A percentile compares a stretch with the other conserved stretches of the same genome.
Evolutionary conservation across 2,888 invertebrate genomes (phyloP).

Genomic region (Yponomeuta plumbellus): DNA sequence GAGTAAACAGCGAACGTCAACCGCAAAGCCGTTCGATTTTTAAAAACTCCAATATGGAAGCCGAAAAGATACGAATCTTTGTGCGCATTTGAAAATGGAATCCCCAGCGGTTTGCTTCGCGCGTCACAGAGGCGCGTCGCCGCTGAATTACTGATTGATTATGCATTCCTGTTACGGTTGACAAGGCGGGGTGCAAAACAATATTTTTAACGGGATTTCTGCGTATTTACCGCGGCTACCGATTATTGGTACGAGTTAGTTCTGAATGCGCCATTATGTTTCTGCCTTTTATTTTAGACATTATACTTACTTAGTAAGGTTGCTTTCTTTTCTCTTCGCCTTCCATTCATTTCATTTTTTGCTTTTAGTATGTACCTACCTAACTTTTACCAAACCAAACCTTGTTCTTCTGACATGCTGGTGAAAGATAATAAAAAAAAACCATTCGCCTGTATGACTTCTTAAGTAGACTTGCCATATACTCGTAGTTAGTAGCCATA

Average conservation of each 20-base stretch:
- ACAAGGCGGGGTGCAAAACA: slow-evolving; percentile 46
- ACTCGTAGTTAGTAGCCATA: too few relatives aligned
- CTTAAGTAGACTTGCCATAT: too few relatives aligned
- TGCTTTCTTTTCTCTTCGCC: too few relatives aligned
- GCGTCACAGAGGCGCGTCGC: slow-evolving; percentile 49
- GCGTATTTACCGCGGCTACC: slow-evolving; percentile 10
- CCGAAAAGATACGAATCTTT: slow-evolving; percentile 55
- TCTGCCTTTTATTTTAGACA: not conserved
- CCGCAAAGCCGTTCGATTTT: slow-evolving; percentile 45
- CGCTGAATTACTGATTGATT: slow-evolving; percentile 72
- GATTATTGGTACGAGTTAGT: not conserved
- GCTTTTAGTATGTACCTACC: too few relatives aligned
- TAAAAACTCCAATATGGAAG: slow-evolving; percentile 32
- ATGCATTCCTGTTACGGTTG: slow-evolving; percentile 66
- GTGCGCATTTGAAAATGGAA: slow-evolving; percentile 47
- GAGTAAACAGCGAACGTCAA: slow-evolving; percentile 9
- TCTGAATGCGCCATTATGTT: not conserved
- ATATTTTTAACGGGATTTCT: slow-evolving; percentile 27
- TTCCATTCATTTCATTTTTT: too few relatives aligned
- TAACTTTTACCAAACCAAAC: too few relatives aligned
- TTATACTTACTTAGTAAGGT: too few relatives aligned
- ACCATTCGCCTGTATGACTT: too few relatives aligned
- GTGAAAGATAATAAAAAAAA: too few relatives aligned
- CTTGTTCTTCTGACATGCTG: too few relatives aligned
- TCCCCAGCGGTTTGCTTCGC: slow-evolving; percentile 59